Evolutionary conservation across 2,888 invertebrate species (phyloP).

Genomic region (Trissoscelio sp.): DNA sequence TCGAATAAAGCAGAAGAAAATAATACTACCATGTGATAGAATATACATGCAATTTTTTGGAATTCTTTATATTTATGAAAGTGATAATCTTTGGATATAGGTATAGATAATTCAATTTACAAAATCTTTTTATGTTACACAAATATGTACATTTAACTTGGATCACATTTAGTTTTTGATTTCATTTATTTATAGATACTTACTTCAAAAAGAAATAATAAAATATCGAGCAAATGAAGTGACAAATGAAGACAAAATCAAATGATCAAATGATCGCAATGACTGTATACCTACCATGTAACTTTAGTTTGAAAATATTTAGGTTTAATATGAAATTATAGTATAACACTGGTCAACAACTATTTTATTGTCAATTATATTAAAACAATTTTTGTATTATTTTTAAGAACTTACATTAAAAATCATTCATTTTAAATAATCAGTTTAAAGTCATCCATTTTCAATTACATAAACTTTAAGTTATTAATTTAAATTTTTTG

Average conservation of each 20-base stretch:
- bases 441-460: too few species aligned
- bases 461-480: too few species aligned
- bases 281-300: conserved; percentile 12
- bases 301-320: not conserved
- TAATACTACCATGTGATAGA: not conserved
- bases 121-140: not conserved
- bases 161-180: not conserved
- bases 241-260: not conserved
- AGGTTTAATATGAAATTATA: too few species aligned
- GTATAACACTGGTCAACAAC: too few species aligned
- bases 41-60: conserved; percentile 11
- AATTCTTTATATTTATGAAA: not conserved
- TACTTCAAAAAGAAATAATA: conserved; percentile 11
- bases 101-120: too few species aligned
- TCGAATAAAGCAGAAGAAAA: conserved; percentile 1
- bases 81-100: too few species aligned
- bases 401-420: too few species aligned
- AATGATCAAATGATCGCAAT: not conserved
- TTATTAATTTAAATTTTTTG: too few species aligned
- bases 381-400: too few species aligned
- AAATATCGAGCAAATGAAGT: conserved; percentile 7
- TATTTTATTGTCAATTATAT: too few species aligned
- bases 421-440: too few species aligned
- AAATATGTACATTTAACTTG: not conserved
- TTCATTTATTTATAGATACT: conserved; percentile 4